These are phyloP conservation scores for Coregonus suidteri DNA, from an alignment of 2,797 vertebrate genomes.

Conservation along the genomic window DNA sequence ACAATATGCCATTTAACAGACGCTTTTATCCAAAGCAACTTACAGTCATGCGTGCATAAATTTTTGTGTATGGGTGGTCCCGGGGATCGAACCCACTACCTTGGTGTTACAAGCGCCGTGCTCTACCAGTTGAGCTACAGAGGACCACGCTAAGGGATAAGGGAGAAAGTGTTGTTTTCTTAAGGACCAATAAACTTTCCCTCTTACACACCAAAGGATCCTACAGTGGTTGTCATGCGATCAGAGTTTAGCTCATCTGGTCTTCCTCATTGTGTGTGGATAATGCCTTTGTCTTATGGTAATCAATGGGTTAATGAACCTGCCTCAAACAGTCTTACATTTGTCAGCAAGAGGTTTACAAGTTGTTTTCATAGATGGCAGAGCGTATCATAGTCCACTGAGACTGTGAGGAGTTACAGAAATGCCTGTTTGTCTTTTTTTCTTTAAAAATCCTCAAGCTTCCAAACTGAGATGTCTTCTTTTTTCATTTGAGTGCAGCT, in stretches of 20 bases:
- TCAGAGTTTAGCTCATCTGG: conserved; percentile 13
- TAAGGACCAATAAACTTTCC: conserved; percentile 24
- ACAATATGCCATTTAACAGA: too few species aligned
- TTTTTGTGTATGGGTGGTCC: too few species aligned
- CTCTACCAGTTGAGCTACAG: too few species aligned
- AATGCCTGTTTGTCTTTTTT: background rate
- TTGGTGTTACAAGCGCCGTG: too few species aligned
- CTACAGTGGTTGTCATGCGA: conserved; percentile 30
- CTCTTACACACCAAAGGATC: conserved; percentile 24
- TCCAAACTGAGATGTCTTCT: background rate
- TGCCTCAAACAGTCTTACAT: background rate
- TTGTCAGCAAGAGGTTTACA: background rate
- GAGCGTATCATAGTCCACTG: background rate
- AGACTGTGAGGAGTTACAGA: background rate
- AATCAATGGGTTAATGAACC: conserved; percentile 10
- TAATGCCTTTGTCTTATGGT: background rate
- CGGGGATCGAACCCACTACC: too few species aligned
- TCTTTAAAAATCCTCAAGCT: background rate
- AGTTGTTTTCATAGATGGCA: background rate
- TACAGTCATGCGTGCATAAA: too few species aligned
- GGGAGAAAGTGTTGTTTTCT: background rate
- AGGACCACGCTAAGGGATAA: background rate
- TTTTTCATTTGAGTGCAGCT: background rate
- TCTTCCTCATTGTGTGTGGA: conserved; percentile 2
- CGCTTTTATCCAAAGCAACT: too few species aligned